Base-by-base conservation (phyloP, 2,113 vertebrate species). In the Xiphophorus maculatus region DNA sequence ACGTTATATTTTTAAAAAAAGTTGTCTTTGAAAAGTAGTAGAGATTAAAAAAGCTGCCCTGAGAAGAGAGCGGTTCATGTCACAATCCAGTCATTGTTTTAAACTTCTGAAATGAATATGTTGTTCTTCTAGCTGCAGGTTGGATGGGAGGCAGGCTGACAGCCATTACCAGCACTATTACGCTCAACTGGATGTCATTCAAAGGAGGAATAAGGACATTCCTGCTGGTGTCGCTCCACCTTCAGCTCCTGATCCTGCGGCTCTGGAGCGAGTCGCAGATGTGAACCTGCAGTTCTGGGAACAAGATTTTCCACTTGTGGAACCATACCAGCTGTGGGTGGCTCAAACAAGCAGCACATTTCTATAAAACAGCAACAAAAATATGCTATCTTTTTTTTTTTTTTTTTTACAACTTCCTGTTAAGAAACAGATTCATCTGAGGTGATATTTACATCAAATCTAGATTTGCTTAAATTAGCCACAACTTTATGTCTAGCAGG, bases 111-210 rank as follows among this genome's bases (percentile, higher is more conserved):
- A 1, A 6, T 54, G 9, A 29, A 27, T 62, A 15, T 33, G 19
- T 27, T 13, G 14, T 78, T 22, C 14, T 17, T 1, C 28, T 70
- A 48, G 1, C 25, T 19, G 84, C 69, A 93, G 87, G 80, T 64
- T 79, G 0, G 28, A 87, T 64, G 91, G 71, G 66, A 90, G 90
- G 71, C 89, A 89, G 62, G 89, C 93, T 17, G 83, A 90, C 68
- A 76, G 71, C 60, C 81, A 65, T 63, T 97, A 95, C 80, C 87
- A 83, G 27, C 91, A 95, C 86, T 95, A 94, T 75, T 93, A 93
- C 63, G 93, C 88, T 68, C 93, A 94, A 69, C 91, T 96, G 72
- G 94, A 96, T 44, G 90, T 82, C 69, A 72, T 95, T n/a, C 88
- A 93, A 62, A 90, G 87, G 69, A 94, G 87, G 81, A 73, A 64